phyloP scores from a whole-genome alignment of 2,888 invertebrate species.

The Disparrhopalites patrizii region DNA sequence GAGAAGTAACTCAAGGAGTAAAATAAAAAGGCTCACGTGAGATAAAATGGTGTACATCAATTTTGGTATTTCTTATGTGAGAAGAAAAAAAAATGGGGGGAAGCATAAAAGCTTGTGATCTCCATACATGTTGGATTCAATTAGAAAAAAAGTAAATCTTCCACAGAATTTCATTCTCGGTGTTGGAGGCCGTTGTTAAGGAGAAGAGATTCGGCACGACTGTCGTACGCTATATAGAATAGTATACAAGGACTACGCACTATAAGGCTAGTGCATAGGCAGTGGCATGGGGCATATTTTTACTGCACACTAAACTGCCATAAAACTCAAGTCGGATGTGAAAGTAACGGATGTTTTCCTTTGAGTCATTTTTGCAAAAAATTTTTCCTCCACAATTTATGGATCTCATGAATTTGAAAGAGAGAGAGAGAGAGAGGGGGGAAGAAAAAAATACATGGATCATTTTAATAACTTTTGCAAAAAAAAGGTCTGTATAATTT shows the following conservation, averaged over 20 bases:
- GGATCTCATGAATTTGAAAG: background rate
- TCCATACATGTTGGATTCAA: too few relatives aligned
- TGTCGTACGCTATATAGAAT: background rate
- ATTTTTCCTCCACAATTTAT: background rate
- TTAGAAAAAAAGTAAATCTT: too few relatives aligned
- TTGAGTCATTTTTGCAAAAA: background rate
- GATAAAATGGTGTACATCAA: too few relatives aligned
- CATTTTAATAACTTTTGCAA: too few relatives aligned
- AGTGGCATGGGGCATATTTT: background rate
- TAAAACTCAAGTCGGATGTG: constrained; percentile 5
- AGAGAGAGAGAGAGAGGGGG: too few relatives aligned
- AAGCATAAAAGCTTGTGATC: too few relatives aligned
- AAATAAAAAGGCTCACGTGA: too few relatives aligned
- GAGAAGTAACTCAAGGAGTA: too few relatives aligned
- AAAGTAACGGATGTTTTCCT: constrained; percentile 5
- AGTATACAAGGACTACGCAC: background rate
- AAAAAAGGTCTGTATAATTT: background rate
- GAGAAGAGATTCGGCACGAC: background rate
- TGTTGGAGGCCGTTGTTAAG: background rate
- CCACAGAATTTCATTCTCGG: background rate
- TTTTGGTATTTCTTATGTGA: too few relatives aligned
- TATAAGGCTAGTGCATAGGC: background rate
- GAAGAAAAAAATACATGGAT: too few relatives aligned
- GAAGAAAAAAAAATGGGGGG: too few relatives aligned
- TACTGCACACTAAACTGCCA: constrained; percentile 1